Percentiles rank a stretch among this genome's conserved stretches.
Evolutionary conservation across 1,140 invertebrate species (phyloP).

Genomic region (Drosophila ironensis): DNA sequence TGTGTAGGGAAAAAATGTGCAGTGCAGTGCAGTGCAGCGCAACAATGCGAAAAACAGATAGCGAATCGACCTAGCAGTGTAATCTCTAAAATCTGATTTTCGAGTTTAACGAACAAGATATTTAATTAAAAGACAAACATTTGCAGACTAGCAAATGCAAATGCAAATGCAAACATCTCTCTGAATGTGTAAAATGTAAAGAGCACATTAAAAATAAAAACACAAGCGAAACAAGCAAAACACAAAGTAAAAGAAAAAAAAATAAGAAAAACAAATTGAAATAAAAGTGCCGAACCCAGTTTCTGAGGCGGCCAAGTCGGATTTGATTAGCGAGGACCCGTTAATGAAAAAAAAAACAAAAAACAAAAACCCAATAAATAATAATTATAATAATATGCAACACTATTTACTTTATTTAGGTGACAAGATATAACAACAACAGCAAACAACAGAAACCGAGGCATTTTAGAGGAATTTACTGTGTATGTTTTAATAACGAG

Average conservation of each 20-base stretch:
- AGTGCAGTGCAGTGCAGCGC: no score
- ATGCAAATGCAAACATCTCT: slow-evolving; percentile 44
- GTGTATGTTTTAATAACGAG: slow-evolving; percentile 63
- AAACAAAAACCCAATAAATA: slow-evolving; percentile 24
- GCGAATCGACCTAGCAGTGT: slow-evolving; percentile 28
- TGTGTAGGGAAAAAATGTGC: slow-evolving; percentile 12
- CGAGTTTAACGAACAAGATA: slow-evolving; percentile 56
- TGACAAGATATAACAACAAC: slow-evolving; percentile 60
- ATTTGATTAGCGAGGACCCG: slow-evolving; percentile 69
- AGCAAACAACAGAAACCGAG: slow-evolving; percentile 60
- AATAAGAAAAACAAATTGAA: slow-evolving; percentile 25
- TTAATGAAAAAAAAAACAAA: slow-evolving; percentile 53
- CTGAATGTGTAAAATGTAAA: slow-evolving; percentile 53
- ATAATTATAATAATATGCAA: slow-evolving; percentile 58
- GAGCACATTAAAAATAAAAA: slow-evolving; percentile 49
- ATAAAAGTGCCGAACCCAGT: slow-evolving; percentile 53
- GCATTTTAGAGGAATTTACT: slow-evolving; percentile 79
- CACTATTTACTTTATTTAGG: slow-evolving; percentile 78
- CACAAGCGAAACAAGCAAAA: no score
- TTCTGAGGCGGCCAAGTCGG: slow-evolving; percentile 57
- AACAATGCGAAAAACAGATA: background rate
- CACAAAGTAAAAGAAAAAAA: no score
- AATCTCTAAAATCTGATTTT: slow-evolving; percentile 75
- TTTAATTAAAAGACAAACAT: slow-evolving; percentile 49
- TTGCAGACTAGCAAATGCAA: no score